Evolutionary conservation across 2,113 vertebrate species (phyloP).

Genomic region (Rafetus swinhoei): DNA sequence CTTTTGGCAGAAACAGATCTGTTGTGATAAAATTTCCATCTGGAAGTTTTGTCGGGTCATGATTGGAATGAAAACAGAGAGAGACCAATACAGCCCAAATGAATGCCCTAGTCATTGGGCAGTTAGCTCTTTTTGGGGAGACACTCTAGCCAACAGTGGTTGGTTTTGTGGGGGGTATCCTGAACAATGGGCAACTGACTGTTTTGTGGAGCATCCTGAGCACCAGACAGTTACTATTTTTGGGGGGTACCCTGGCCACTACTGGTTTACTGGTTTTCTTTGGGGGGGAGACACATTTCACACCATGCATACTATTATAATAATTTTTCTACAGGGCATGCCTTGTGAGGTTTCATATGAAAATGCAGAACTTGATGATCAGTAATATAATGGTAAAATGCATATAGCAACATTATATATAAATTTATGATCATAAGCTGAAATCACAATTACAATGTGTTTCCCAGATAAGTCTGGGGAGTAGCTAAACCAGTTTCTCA

Average conservation of each 20-base stretch:
- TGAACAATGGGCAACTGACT: background rate
- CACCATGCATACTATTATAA: too few species aligned
- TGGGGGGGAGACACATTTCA: background rate
- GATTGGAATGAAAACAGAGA: background rate
- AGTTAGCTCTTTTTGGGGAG: too few species aligned
- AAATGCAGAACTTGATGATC: too few species aligned
- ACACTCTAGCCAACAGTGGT: background rate
- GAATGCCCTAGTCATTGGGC: background rate
- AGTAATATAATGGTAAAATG: too few species aligned
- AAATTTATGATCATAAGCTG: too few species aligned
- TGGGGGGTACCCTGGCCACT: too few species aligned
- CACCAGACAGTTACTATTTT: background rate
- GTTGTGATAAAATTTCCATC: background rate
- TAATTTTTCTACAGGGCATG: too few species aligned
- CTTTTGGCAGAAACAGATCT: background rate
- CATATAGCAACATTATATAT: too few species aligned
- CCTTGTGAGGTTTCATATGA: too few species aligned
- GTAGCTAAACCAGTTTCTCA: too few species aligned
- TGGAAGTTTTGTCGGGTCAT: background rate
- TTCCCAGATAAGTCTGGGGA: too few species aligned
- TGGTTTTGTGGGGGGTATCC: background rate
- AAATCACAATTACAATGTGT: too few species aligned
- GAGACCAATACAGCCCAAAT: background rate
- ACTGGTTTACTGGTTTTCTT: background rate
- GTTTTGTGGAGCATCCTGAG: background rate